Percentiles rank a stretch among this genome's conserved stretches.
Conservation (phyloP, 2,888 invertebrate species). For the Agrotis clavis region DNA sequence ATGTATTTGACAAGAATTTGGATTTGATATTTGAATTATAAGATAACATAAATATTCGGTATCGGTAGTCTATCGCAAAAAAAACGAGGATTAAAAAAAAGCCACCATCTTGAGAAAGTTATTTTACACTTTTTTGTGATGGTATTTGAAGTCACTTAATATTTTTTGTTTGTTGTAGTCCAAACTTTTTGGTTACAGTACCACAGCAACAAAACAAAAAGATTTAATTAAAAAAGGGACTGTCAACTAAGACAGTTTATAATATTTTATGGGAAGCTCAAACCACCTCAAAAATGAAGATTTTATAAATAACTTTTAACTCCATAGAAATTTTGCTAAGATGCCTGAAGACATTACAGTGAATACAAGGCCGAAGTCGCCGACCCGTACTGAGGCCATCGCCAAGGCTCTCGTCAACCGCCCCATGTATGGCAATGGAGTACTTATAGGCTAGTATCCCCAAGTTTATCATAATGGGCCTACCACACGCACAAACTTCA, state of each 20-base stretch:
- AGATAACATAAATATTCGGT: too few relatives aligned
- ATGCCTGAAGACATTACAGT: slow-evolving; percentile 58
- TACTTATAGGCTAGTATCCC: slow-evolving; percentile 79
- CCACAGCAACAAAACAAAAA: too few relatives aligned
- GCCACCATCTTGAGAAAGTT: not conserved
- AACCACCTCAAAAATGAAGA: not conserved
- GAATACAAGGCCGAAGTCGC: slow-evolving; percentile 80
- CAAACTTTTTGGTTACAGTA: not conserved
- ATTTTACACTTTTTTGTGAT: not conserved
- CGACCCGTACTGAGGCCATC: slow-evolving; percentile 80
- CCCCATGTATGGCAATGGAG: slow-evolving; percentile 75
- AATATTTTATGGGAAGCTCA: slow-evolving; percentile 2
- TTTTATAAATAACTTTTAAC: slow-evolving; percentile 7
- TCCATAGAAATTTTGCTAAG: slow-evolving; percentile 1
- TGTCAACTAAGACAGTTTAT: slow-evolving; percentile 26
- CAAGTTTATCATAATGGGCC: not conserved
- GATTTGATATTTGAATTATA: too few relatives aligned
- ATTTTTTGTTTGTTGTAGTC: not conserved
- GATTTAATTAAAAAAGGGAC: slow-evolving; percentile 16
- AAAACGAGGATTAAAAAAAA: too few relatives aligned
- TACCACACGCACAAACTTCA: too few relatives aligned
- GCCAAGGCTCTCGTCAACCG: slow-evolving; percentile 73
- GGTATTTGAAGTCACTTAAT: not conserved
- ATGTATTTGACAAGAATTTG: too few relatives aligned
- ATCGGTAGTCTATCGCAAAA: too few relatives aligned